phyloP scores from a whole-genome alignment of 2,113 vertebrate genomes.

The Naja naja region DNA sequence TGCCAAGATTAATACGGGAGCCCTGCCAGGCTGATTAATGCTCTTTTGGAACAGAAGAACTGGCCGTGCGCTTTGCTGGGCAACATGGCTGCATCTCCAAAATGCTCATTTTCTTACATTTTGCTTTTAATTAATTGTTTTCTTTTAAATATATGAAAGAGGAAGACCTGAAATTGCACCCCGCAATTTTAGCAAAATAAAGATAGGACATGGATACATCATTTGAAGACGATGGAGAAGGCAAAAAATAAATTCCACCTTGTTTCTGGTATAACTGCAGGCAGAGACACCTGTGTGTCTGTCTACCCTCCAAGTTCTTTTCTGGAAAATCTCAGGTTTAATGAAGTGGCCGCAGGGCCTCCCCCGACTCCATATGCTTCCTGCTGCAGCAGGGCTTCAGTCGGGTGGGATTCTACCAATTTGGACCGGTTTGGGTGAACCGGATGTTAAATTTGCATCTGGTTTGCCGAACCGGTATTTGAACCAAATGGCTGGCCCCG shows the following conservation, averaged over 20 bases:
- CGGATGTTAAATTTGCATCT: too few species aligned
- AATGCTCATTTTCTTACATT: slow-evolving; percentile 24
- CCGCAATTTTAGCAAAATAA: background rate
- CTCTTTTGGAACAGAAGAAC: slow-evolving; percentile 43
- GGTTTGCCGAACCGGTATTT: too few species aligned
- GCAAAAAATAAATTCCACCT: background rate
- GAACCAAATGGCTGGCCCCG: too few species aligned
- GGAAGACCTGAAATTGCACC: slow-evolving; percentile 7
- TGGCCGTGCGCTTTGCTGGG: slow-evolving; percentile 2
- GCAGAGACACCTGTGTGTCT: background rate
- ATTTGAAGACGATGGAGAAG: background rate
- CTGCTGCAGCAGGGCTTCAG: background rate
- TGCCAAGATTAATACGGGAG: slow-evolving; percentile 22
- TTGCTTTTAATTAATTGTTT: background rate
- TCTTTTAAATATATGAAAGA: background rate
- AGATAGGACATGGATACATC: background rate
- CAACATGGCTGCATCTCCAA: slow-evolving; percentile 14
- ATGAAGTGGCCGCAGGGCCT: background rate
- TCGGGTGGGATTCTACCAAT: background rate
- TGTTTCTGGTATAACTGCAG: background rate
- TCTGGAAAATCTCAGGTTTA: background rate
- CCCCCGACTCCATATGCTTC: background rate
- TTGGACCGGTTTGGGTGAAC: too few species aligned
- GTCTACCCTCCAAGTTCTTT: background rate
- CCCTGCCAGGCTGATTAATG: slow-evolving; percentile 42